phyloP scores from a whole-genome alignment of 2,888 invertebrate species.

The Athalia cordata region DNA sequence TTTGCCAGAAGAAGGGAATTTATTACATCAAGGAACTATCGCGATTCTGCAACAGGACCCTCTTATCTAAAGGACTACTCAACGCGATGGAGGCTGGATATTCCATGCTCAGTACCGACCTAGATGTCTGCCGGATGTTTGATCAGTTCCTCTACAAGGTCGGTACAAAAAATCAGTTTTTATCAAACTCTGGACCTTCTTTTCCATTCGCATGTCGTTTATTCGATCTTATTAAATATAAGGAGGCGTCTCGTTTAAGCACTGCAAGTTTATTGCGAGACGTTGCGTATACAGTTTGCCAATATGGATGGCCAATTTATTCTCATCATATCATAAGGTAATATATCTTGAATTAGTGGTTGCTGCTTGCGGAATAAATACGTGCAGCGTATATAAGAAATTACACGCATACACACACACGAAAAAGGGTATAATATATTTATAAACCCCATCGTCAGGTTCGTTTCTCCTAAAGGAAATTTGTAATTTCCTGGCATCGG shows the following conservation, averaged over 20 bases:
- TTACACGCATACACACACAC: not conserved
- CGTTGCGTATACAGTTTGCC: too few species aligned
- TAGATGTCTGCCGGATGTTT: slow-evolving; percentile 79
- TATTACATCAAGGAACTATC: slow-evolving; percentile 22
- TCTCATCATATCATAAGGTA: too few species aligned
- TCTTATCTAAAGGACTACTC: slow-evolving; percentile 53
- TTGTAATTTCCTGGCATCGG: slow-evolving; percentile 39
- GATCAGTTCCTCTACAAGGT: slow-evolving; percentile 82
- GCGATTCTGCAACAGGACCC: slow-evolving; percentile 16
- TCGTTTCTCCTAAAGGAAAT: slow-evolving; percentile 20
- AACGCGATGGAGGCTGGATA: slow-evolving; percentile 80
- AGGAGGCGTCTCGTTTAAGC: too few species aligned
- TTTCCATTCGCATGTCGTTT: not conserved
- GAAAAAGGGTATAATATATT: too few species aligned
- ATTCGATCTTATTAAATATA: too few species aligned
- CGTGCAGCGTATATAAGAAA: not conserved
- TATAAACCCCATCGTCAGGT: too few species aligned
- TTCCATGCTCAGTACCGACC: slow-evolving; percentile 78
- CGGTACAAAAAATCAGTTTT: slow-evolving; percentile 55
- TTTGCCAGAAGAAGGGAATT: slow-evolving; percentile 14
- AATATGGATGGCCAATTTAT: too few species aligned
- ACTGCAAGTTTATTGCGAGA: too few species aligned
- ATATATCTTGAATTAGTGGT: too few species aligned
- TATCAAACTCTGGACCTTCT: slow-evolving; percentile 1
- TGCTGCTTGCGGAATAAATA: too few species aligned